phyloP scores from a whole-genome alignment of 2,888 invertebrate species.

The Tridacna gigas region DNA sequence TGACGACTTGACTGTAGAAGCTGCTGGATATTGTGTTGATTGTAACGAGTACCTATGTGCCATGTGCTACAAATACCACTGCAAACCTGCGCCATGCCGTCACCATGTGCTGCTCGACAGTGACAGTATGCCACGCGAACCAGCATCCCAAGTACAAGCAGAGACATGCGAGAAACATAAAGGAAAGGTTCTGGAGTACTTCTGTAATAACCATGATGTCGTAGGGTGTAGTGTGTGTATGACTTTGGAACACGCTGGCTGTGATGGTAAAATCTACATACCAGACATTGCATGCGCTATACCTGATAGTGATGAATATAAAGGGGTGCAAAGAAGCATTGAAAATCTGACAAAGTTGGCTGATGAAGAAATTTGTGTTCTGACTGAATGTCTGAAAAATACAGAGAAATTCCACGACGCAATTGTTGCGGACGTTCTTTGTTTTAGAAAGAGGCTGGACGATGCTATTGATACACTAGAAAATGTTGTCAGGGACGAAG shows the following conservation, averaged over 20 bases:
- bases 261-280: slow-evolving; percentile 24
- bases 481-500: slow-evolving; percentile 18
- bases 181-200: slow-evolving; percentile 16
- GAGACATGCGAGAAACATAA: slow-evolving; percentile 20
- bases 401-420: neutral
- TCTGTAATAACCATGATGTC: slow-evolving; percentile 16
- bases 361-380: neutral
- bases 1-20: slow-evolving; percentile 11
- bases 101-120: slow-evolving; percentile 23
- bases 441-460: slow-evolving; percentile 6
- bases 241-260: slow-evolving; percentile 9
- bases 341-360: neutral
- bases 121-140: slow-evolving; percentile 13
- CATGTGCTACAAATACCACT: slow-evolving; percentile 27
- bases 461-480: slow-evolving; percentile 12
- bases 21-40: slow-evolving; percentile 21
- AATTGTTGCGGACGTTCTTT: neutral
- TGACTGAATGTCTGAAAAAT: neutral
- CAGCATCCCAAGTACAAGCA: neutral
- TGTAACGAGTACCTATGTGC: slow-evolving; percentile 27
- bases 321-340: neutral
- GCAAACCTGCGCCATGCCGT: slow-evolving; percentile 19
- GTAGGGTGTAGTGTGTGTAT: slow-evolving; percentile 24
- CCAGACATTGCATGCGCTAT: slow-evolving; percentile 13
- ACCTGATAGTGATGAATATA: slow-evolving; percentile 21